Percentiles rank a stretch among this genome's conserved stretches.
Conservation (phyloP, 2,797 vertebrate species). For the Aplochiton taeniatus region DNA sequence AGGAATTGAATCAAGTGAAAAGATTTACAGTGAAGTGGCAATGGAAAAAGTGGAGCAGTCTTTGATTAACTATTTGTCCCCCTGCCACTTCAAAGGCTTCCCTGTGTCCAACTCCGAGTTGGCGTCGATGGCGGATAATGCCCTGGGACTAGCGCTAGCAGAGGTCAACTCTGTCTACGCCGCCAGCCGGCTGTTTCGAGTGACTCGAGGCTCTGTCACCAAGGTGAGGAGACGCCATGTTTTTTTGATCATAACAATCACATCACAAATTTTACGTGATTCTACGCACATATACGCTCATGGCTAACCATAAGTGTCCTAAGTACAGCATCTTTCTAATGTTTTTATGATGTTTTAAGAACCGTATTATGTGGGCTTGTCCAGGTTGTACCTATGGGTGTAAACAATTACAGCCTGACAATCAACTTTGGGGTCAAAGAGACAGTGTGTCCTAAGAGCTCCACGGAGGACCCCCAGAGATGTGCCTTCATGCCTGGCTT, state of each 20-base stretch:
- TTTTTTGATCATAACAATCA: neutral
- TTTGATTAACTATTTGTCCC: too few species aligned
- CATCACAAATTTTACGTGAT: too few species aligned
- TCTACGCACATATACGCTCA: too few species aligned
- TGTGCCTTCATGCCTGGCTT: slow-evolving; percentile 55
- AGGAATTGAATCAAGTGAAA: too few species aligned
- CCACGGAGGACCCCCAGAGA: slow-evolving; percentile 39
- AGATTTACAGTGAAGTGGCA: too few species aligned
- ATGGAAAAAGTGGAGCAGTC: too few species aligned
- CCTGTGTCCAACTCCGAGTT: slow-evolving; percentile 25
- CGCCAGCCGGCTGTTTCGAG: slow-evolving; percentile 46
- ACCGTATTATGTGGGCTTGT: neutral
- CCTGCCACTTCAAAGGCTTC: too few species aligned
- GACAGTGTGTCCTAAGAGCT: slow-evolving; percentile 56
- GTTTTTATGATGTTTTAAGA: too few species aligned
- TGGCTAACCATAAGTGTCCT: too few species aligned
- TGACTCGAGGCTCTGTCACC: slow-evolving; percentile 41
- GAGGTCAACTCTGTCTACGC: slow-evolving; percentile 52
- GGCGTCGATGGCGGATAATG: slow-evolving; percentile 39
- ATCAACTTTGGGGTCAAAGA: slow-evolving; percentile 60
- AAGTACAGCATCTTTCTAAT: too few species aligned
- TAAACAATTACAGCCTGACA: slow-evolving; percentile 53
- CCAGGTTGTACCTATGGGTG: slow-evolving; percentile 54
- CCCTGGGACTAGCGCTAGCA: slow-evolving; percentile 47
- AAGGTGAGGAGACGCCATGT: slow-evolving; percentile 48